Base-by-base conservation (phyloP, 2,113 vertebrate species). In the Paramormyrops kingsleyae region DNA sequence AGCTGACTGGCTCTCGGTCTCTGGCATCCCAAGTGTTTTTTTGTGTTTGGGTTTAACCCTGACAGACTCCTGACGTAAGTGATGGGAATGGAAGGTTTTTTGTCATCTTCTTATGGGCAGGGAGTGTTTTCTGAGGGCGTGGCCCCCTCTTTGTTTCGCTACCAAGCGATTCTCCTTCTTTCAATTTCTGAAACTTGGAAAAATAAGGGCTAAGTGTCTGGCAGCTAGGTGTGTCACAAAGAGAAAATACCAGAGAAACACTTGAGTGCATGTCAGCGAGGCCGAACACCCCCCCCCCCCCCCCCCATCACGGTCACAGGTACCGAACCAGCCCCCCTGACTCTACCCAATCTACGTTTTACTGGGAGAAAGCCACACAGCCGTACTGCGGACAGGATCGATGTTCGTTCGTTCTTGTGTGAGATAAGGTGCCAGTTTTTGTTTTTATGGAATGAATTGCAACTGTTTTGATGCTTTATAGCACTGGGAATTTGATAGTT, bases 181-280 rank as follows among this genome's bases (percentile, higher is more conserved):
- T 92, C 93, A 91, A 91, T 90, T 94, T 93, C 90, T 94, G 92
- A 94, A 92, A 93, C 93, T 93, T 94, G 95, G 95, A 95, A 94
- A 95, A 93, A 94, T 95, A 96, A 96, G 96, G 96, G 96, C 96
- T 96, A 96, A 92, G 94, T 91, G 95, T 95, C 93, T 95, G 94
- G 95, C 95, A 96, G 95, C 96, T 96, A 96, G 94, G 93, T 91
- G 92, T 95, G 91, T 92, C 90, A 91, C 89, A 93, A 91, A 39
- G 9, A 77, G 15, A 74, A 74, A 35, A 74, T 12, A 74, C 4
- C 12, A 4, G n/a, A 66, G 62, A 44, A 83, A 42, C 35, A 44
- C 39, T 42, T 2, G 12, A 35, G 74, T 93, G 88, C 90, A 92
- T 31, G 31, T 86, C 91, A 90, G 93, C 94, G 92, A 47, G 46